Evolutionary conservation across 2,888 invertebrate genomes (phyloP), one percentile per base, ranked within the genome.

Genomic region (Acleris cristana): DNA sequence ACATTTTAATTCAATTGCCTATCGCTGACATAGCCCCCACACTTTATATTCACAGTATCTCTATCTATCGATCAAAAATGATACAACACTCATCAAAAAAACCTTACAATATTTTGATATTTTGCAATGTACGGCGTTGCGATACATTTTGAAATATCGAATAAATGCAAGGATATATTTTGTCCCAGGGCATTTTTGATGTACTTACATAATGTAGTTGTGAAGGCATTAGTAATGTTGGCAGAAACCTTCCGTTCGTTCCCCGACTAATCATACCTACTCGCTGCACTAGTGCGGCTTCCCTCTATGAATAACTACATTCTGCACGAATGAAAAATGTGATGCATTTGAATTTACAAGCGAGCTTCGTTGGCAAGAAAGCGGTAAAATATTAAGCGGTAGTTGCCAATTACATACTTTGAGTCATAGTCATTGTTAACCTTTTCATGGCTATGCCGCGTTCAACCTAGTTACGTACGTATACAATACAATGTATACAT

Each of bases 401-500:
- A 52, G 57, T 44, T 61, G 61, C 19, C 61, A 51, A 56, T 61
- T 55, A 56, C 60, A 55, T 60, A 49, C 40, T 66, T 66, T 61
- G 65, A 66, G 65, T 51, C 65, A 60, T 60, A 45, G 40, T 51
- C 56, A 21, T 60, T 66, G 55, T 66, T 66, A 61, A 61, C 65
- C 61, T 61, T 61, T 61, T 54, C 65, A 49, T 57, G 57, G 57
- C n/a, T 57, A 45, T n/a, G 45, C 45, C 57, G 10, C 55, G 56
- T 61, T 52, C 56, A 66, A 66, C 65, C 65, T 56, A 61, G 65
- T 56, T 66, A 66, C 51, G 44, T 57, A 44, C 19, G 18, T 52
- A 53, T 57, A 34, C 48, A 67, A 62, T 57, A 49, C 53, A 62
- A 62, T 62, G 48, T 62, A 66, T 57, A 44, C 52, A 62, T 53